Evolutionary conservation across 2,113 vertebrate genomes (phyloP).

Genomic region (Origma solitaria): DNA sequence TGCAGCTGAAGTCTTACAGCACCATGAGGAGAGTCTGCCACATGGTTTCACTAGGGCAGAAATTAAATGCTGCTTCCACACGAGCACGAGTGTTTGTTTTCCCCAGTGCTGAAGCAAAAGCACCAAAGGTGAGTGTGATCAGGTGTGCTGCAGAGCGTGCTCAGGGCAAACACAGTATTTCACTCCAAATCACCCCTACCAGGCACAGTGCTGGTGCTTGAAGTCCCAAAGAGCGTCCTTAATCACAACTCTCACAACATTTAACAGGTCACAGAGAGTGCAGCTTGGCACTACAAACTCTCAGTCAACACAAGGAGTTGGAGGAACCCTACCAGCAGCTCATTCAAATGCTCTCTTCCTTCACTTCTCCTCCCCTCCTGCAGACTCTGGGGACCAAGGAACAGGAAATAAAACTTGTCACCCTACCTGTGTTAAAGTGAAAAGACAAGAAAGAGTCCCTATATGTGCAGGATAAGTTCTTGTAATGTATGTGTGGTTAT

Average conservation of each 20-base stretch:
- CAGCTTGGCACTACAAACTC: not conserved
- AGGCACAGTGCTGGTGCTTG: not conserved
- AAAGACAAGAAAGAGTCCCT: not conserved
- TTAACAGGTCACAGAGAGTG: not conserved
- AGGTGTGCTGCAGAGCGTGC: not conserved
- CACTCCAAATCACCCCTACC: not conserved
- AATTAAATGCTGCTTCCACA: not conserved
- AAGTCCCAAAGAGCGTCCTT: not conserved
- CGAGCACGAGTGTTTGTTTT: not conserved
- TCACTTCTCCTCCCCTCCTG: not conserved
- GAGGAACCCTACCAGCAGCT: not conserved
- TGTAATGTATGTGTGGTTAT: not conserved
- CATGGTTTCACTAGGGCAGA: not conserved
- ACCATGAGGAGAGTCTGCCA: not conserved
- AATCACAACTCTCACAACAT: not conserved
- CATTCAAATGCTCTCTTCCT: not conserved
- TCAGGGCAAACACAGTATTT: not conserved
- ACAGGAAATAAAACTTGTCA: not conserved
- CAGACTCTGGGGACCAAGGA: not conserved
- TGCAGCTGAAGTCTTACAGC: not conserved
- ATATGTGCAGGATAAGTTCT: not conserved
- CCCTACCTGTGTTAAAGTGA: not conserved
- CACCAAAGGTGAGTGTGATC: not conserved
- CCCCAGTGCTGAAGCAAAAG: not conserved
- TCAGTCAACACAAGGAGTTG: accelerated